phyloP scores from a whole-genome alignment of 2,888 invertebrate genomes.

The Acanthococcus lagerstroemiae region DNA sequence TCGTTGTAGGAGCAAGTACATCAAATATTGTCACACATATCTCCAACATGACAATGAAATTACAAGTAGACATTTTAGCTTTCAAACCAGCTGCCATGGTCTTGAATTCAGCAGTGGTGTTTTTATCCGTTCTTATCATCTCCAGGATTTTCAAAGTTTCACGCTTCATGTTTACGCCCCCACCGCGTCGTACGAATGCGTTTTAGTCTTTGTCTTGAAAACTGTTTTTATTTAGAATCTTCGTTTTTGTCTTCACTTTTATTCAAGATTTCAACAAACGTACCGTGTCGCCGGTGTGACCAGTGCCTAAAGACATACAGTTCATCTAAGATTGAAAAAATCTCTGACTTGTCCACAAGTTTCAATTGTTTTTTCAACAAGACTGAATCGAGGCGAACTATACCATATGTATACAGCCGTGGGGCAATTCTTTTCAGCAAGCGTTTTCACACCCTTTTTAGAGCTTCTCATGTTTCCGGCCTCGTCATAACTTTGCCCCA shows the following conservation, averaged over 20 bases:
- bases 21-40: neutral
- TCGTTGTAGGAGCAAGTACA: neutral
- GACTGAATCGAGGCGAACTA: neutral
- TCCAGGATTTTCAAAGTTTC: neutral
- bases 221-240: neutral
- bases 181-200: neutral
- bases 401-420: slow-evolving; percentile 3
- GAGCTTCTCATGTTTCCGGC: slow-evolving; percentile 3
- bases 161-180: neutral
- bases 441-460: neutral
- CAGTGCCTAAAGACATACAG: neutral
- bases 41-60: neutral
- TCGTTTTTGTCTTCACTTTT: too few relatives aligned
- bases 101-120: neutral
- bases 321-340: neutral
- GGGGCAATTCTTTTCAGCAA: neutral
- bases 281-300: neutral
- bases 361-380: neutral
- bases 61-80: neutral
- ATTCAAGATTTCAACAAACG: too few relatives aligned
- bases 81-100: neutral
- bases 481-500: slow-evolving; percentile 13
- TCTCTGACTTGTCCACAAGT: neutral
- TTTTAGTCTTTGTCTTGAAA: neutral
- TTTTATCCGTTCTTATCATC: neutral